Evolutionary conservation across 2,888 invertebrate genomes (phyloP), one percentile per base, ranked within the genome.

Genomic region (Ophioninae sp.): DNA sequence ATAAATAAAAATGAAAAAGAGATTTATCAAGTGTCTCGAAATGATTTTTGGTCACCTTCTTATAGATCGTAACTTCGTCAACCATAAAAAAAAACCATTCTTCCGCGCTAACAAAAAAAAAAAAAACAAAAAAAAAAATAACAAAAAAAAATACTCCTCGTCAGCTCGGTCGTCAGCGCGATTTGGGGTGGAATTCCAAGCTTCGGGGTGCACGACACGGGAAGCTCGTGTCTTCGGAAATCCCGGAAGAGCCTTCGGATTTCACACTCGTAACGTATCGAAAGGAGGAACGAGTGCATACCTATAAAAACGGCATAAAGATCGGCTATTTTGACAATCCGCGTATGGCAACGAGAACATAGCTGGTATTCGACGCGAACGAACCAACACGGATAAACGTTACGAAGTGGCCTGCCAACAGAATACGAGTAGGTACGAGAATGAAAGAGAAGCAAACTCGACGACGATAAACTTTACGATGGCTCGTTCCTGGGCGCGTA

Each of bases 321-420:
- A 92, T 92, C 89, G 90, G 91, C 90, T 92, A 92, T 92, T 92
- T 92, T 91, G 92, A 92, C 92, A 91, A 91, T 91, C 89, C 88
- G 76, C 65, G 73, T 75, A 81, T 81, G 81, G 84, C 81, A 75
- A 72, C 70, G 73, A 23, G 67, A 81, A 81, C 75, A 81, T 62
- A 75, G 67, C 70, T 67, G 72, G 30, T 70, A 61, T 61, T 74
- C 23, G n/a, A 50, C 59, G 39, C 21, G 20, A 57, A 44, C 56
- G 59, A n/a, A 23, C 70, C 50, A 20, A 67, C 39, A 59, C 39
- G 2, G n/a, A 61, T 39, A 21, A 2, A 2, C 30, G 30, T 50
- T 50, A 73, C 57, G 65, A 73, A 64, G 81, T 65, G 73, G 73
- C 69, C 67, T 69, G 74, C 44, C 68, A 80, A 67, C 82, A 73